Evolutionary conservation across 2,888 invertebrate genomes (phyloP).

Genomic region (Chrysotoxum bicinctum): DNA sequence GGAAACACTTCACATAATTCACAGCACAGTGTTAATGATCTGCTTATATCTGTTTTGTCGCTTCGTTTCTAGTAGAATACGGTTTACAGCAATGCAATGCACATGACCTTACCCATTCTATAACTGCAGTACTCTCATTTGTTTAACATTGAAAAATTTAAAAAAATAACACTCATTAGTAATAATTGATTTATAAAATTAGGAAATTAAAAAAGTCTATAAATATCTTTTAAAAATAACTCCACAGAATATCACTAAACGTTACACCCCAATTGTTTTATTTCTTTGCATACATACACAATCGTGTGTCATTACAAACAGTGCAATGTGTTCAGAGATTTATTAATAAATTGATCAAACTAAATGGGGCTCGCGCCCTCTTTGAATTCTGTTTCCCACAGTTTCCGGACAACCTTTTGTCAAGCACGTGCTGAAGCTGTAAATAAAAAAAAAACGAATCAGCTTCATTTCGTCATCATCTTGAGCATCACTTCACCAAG

Average conservation of each 20-base stretch:
- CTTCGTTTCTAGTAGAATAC: no score
- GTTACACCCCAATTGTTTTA: conserved; percentile 22
- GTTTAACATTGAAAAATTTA: no score
- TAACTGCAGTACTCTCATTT: no score
- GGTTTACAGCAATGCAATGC: no score
- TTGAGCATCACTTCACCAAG: neutral
- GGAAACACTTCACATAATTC: no score
- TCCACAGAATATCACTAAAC: neutral
- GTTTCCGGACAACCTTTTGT: conserved; percentile 25
- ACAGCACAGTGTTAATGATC: no score
- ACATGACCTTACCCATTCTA: no score
- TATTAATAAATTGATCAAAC: conserved; percentile 46
- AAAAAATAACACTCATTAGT: no score
- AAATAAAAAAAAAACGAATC: neutral
- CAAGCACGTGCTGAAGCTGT: conserved; percentile 37
- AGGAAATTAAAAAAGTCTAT: neutral
- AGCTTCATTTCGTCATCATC: conserved; percentile 36
- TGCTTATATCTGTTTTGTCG: no score
- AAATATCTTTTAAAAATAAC: neutral
- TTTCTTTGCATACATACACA: neutral
- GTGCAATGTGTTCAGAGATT: conserved; percentile 43
- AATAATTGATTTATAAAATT: no score
- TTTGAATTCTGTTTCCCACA: conserved; percentile 50
- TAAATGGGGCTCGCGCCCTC: conserved; percentile 14
- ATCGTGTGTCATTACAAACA: neutral